Evolutionary conservation across 2,797 vertebrate species (phyloP).

Genomic region (Vireo griseus): DNA sequence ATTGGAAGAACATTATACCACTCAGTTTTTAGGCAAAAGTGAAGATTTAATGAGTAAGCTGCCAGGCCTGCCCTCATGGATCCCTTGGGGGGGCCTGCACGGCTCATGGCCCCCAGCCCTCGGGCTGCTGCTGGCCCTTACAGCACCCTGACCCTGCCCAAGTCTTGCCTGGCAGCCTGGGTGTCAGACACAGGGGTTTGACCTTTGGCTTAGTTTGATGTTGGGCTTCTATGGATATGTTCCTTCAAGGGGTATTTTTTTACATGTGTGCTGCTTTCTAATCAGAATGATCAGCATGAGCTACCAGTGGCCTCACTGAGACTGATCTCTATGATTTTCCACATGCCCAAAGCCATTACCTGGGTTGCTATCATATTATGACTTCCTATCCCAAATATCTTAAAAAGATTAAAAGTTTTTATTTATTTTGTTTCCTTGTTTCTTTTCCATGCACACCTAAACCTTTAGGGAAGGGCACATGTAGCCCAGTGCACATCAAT

Average conservation of each 20-base stretch:
- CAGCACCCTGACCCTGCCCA: not conserved
- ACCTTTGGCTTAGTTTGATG: not conserved
- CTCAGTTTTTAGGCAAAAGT: not conserved
- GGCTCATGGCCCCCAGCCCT: fast-evolving
- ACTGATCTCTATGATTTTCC: not conserved
- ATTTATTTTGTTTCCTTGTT: not conserved
- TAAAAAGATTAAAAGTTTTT: not conserved
- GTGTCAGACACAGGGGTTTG: fast-evolving
- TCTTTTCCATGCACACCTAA: not conserved
- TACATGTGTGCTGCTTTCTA: not conserved
- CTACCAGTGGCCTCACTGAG: not conserved
- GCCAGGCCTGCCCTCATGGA: not conserved
- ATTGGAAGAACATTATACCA: not conserved
- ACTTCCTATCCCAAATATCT: not conserved
- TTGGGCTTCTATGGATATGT: not conserved
- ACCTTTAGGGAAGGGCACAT: not conserved
- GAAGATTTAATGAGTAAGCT: not conserved
- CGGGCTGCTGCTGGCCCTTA: not conserved
- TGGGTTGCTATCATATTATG: not conserved
- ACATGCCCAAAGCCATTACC: not conserved
- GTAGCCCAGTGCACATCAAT: not conserved
- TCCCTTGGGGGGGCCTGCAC: fast-evolving
- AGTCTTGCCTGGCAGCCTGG: not conserved
- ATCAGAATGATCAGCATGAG: not conserved
- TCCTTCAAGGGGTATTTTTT: not conserved